phyloP scores from a whole-genome alignment of 2,888 invertebrate genomes.

The Lydus trimaculatus region DNA sequence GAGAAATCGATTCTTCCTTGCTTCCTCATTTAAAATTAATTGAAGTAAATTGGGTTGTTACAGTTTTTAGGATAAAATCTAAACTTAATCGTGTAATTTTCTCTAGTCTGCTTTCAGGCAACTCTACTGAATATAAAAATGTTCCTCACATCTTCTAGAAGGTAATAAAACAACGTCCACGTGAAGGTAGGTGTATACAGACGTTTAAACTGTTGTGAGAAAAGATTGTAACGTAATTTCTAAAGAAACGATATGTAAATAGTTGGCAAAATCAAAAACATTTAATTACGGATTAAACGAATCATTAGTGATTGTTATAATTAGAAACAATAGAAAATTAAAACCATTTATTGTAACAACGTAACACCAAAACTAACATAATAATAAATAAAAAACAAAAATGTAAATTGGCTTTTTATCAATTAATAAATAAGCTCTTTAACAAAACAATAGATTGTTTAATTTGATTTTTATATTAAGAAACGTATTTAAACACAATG shows the following conservation, averaged over 20 bases:
- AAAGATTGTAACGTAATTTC: too few relatives aligned
- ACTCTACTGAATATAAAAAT: too few relatives aligned
- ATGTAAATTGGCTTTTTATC: background rate
- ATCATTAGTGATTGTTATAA: background rate
- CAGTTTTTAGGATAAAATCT: background rate
- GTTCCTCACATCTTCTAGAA: too few relatives aligned
- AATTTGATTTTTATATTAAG: background rate
- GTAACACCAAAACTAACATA: background rate
- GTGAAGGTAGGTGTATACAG: too few relatives aligned
- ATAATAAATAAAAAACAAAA: background rate
- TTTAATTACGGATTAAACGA: background rate
- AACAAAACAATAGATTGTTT: background rate
- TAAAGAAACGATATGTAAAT: too few relatives aligned
- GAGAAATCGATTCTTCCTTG: too few relatives aligned
- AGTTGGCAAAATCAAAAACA: too few relatives aligned
- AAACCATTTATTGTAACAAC: background rate
- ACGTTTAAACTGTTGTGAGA: too few relatives aligned
- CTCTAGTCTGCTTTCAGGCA: too few relatives aligned
- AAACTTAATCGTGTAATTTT: too few relatives aligned
- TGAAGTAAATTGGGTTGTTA: background rate
- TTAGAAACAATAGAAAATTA: constrained; percentile 2
- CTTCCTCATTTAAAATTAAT: background rate
- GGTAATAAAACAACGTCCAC: too few relatives aligned
- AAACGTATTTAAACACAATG: background rate
- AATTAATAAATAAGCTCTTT: background rate